phyloP scores from a whole-genome alignment of 2,113 vertebrate species.

The Hemiprocne comata region DNA sequence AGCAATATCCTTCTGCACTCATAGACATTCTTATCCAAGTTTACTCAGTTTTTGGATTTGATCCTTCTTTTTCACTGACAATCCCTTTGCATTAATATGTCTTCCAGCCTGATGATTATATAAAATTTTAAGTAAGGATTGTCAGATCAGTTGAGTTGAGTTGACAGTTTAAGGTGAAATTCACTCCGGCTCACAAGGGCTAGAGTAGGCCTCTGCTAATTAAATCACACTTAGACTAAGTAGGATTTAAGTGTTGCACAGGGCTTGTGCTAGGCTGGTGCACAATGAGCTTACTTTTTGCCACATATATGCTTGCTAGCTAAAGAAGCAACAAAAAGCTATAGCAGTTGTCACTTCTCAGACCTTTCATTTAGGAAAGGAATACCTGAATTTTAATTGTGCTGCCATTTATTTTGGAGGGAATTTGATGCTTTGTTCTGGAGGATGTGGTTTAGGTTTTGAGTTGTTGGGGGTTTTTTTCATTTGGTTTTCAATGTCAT shows the following conservation, averaged over 20 bases:
- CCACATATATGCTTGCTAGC: not conserved
- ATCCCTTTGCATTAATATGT: not conserved
- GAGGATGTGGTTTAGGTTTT: not conserved
- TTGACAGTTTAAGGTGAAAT: not conserved
- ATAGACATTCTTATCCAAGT: accelerated
- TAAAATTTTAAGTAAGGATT: not conserved
- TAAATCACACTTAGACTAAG: not conserved
- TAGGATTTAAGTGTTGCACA: not conserved
- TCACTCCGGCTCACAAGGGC: not conserved
- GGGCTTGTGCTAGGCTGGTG: not conserved
- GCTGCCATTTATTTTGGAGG: not conserved
- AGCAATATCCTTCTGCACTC: not conserved
- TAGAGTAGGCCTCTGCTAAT: not conserved
- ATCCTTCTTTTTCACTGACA: not conserved
- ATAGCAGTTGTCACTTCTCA: not conserved
- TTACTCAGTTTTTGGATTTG: accelerated
- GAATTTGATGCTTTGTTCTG: not conserved
- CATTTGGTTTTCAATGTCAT: not conserved
- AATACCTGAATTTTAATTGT: not conserved
- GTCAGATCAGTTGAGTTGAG: not conserved
- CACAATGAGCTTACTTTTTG: not conserved
- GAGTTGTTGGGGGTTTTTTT: not conserved
- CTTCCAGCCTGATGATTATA: not conserved
- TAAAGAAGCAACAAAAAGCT: not conserved
- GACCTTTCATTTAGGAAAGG: not conserved